These are phyloP conservation scores for Cryptocheilus praepositus DNA, from an alignment of 2,888 invertebrate genomes.

Conservation along the genomic window DNA sequence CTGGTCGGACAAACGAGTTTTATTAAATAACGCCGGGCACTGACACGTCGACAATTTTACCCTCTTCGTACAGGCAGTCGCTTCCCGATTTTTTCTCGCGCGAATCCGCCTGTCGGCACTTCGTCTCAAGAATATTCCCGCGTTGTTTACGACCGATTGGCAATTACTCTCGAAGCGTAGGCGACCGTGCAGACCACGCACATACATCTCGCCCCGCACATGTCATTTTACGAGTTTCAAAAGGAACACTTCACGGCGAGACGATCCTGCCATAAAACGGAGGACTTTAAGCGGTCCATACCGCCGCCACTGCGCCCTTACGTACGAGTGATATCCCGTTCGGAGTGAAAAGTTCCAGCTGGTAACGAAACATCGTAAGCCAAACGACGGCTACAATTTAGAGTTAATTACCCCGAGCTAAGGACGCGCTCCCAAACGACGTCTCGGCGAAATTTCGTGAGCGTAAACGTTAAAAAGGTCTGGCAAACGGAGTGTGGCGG, in stretches of 20 bases:
- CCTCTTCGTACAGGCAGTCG: not conserved
- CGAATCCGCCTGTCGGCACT: no score
- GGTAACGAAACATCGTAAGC: slow-evolving; percentile 34
- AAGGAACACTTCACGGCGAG: no score
- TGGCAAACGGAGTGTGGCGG: slow-evolving; percentile 17
- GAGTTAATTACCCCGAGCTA: slow-evolving; percentile 50
- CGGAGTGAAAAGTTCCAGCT: slow-evolving; percentile 21
- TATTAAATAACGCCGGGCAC: slow-evolving; percentile 11
- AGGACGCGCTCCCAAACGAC: slow-evolving; percentile 30
- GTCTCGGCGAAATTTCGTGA: slow-evolving; percentile 29
- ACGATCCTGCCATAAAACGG: no score
- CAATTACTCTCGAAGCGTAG: no score
- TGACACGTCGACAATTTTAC: not conserved
- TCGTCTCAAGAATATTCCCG: no score
- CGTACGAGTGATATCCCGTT: no score
- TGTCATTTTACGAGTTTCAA: no score
- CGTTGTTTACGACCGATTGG: no score
- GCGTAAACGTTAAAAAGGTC: slow-evolving; percentile 49
- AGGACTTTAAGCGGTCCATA: no score
- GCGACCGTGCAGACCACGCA: no score
- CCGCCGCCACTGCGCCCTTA: no score
- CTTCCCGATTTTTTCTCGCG: not conserved
- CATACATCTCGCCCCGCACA: no score
- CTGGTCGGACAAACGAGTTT: slow-evolving; percentile 8
- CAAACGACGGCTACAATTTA: slow-evolving; percentile 37